Conservation (phyloP, 2,888 invertebrate species). For the Taenaris catops region DNA sequence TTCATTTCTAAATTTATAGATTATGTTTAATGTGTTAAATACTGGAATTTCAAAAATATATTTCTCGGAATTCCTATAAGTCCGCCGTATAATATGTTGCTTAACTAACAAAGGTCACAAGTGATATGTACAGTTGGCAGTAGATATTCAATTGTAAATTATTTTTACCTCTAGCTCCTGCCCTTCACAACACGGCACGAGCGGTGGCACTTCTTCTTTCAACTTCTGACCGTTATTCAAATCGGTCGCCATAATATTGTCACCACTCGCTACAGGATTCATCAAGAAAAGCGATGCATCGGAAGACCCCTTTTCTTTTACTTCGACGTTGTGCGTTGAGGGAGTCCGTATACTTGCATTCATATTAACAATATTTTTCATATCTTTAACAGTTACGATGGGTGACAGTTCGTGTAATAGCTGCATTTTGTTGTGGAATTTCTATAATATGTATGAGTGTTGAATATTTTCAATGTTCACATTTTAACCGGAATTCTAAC, state of each 20-base stretch:
- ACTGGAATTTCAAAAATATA: no score
- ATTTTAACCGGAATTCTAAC: constrained; percentile 54
- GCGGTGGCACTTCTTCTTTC: constrained; percentile 56
- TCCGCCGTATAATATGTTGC: no score
- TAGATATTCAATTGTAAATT: no score
- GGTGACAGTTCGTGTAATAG: constrained; percentile 51
- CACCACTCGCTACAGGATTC: constrained; percentile 71
- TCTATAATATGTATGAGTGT: constrained; percentile 28
- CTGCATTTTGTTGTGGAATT: constrained; percentile 43
- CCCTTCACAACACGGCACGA: constrained; percentile 69
- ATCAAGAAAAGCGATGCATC: constrained; percentile 50
- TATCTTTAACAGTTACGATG: constrained; percentile 35
- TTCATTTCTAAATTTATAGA: no score
- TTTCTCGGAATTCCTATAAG: no score
- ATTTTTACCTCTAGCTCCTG: constrained; percentile 50
- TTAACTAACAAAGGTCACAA: no score
- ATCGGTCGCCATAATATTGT: constrained; percentile 56
- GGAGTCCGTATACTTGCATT: constrained; percentile 33
- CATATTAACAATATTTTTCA: constrained; percentile 37
- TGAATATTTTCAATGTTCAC: constrained; percentile 32
- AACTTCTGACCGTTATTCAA: constrained; percentile 53
- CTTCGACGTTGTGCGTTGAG: constrained; percentile 45
- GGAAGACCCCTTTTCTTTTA: constrained; percentile 60
- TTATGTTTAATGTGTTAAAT: no score
- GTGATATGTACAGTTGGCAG: no score